Percentiles rank a stretch among this genome's conserved stretches.
These are phyloP conservation scores for Macropus fuliginosus DNA, from an alignment of 2,797 vertebrate genomes.

Conservation along the genomic window DNA sequence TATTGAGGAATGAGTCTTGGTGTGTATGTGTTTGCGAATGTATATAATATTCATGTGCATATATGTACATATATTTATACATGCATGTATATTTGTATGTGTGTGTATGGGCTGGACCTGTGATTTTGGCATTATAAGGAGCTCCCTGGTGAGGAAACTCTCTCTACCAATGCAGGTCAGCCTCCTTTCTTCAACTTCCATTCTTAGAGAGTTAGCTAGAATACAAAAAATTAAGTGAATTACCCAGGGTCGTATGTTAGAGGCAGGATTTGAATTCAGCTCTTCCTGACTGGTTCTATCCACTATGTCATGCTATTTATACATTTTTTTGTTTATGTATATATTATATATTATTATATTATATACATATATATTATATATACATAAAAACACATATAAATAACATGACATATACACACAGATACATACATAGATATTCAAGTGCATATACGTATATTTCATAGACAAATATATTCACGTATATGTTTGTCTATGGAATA, in stretches of 20 bases:
- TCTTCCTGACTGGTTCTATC: not conserved
- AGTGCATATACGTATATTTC: not conserved
- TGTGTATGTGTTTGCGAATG: not conserved
- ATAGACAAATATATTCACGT: no score
- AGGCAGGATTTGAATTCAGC: not conserved
- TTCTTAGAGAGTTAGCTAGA: not conserved
- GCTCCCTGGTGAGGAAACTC: not conserved
- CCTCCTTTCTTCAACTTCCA: not conserved
- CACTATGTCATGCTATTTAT: not conserved
- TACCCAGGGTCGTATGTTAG: not conserved
- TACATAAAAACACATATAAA: no score
- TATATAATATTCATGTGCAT: no score
- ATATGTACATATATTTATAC: no score
- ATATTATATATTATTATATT: no score
- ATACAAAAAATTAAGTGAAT: not conserved
- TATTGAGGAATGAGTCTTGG: not conserved
- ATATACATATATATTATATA: no score
- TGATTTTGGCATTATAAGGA: not conserved
- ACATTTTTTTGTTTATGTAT: no score
- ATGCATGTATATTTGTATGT: no score
- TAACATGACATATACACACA: no score
- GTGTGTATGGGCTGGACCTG: not conserved
- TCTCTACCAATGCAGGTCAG: not conserved
- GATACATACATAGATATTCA: not conserved
- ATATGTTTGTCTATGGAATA: no score